These are phyloP conservation scores for Camelus dromedarius DNA, from an alignment of 2,113 vertebrate genomes.

Conservation along the genomic window DNA sequence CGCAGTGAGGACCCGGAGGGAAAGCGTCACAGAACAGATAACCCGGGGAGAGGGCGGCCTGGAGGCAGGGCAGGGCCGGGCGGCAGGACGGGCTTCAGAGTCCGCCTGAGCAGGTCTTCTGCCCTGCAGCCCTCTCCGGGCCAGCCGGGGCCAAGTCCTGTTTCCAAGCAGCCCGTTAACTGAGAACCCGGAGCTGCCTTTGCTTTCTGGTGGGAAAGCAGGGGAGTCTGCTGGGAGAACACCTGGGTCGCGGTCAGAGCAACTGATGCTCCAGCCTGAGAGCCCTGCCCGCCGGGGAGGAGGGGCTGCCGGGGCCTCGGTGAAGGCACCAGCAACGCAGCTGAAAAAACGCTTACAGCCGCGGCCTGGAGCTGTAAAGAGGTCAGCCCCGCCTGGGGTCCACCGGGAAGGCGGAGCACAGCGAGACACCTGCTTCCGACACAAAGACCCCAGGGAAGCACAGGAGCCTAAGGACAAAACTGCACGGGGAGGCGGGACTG, in stretches of 20 bases:
- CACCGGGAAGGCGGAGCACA: too few relatives aligned
- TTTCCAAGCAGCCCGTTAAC: not conserved
- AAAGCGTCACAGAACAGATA: not conserved
- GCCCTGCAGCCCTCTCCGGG: not conserved
- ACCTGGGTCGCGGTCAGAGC: not conserved
- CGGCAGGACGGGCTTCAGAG: not conserved
- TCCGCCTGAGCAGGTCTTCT: not conserved
- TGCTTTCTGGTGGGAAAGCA: not conserved
- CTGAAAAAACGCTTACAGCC: not conserved
- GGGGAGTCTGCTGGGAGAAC: not conserved
- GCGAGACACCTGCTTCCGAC: not conserved
- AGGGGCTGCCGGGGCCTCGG: not conserved
- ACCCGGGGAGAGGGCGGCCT: not conserved
- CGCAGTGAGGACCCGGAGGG: not conserved
- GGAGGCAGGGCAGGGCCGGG: not conserved
- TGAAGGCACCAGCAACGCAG: not conserved
- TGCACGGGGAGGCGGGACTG: not conserved
- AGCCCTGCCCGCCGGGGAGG: not conserved
- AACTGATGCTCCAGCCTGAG: fast-evolving
- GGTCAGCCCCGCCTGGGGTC: not conserved
- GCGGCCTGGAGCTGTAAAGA: fast-evolving
- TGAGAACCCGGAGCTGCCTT: not conserved
- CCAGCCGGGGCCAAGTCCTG: not conserved
- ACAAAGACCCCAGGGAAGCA: not conserved
- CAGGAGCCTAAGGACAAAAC: too few relatives aligned